These are phyloP conservation scores for Cydia splendana DNA, from an alignment of 1,140 invertebrate genomes.

Conservation along the genomic window DNA sequence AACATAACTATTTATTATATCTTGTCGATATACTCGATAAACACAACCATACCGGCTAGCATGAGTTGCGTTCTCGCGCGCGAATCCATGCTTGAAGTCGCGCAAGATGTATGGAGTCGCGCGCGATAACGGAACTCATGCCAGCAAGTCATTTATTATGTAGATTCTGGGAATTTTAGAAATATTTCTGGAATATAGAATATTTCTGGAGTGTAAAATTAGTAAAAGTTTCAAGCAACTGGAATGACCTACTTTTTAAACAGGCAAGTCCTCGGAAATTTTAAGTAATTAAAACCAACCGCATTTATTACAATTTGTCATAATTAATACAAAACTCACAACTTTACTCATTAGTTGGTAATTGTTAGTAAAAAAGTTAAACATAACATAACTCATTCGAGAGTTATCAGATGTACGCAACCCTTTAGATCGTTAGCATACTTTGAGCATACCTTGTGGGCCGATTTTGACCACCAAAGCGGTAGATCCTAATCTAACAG, in stretches of 20 bases:
- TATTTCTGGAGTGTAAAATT: too few relatives aligned
- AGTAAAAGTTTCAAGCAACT: not conserved
- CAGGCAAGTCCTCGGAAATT: not conserved
- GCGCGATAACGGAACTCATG: too few relatives aligned
- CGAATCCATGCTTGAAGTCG: too few relatives aligned
- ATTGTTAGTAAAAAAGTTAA: constrained; percentile 44
- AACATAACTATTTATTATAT: too few relatives aligned
- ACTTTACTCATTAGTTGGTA: constrained; percentile 37
- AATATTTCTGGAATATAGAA: too few relatives aligned
- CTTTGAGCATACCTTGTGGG: constrained; percentile 23
- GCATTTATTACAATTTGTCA: constrained; percentile 30
- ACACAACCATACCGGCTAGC: too few relatives aligned
- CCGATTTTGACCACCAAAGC: constrained; percentile 23
- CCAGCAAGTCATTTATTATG: too few relatives aligned
- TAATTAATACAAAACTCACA: constrained; percentile 29
- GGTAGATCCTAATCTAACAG: constrained; percentile 12
- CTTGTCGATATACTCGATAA: too few relatives aligned
- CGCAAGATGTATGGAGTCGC: too few relatives aligned
- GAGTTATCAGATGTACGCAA: constrained; percentile 46
- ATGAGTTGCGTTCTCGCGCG: too few relatives aligned
- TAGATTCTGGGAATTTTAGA: too few relatives aligned
- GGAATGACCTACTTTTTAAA: not conserved
- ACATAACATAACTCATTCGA: constrained; percentile 44
- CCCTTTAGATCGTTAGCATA: constrained; percentile 47
- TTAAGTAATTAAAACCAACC: not conserved